These are phyloP conservation scores for Luperina testacea DNA, from an alignment of 2,888 invertebrate genomes.

Conservation along the genomic window DNA sequence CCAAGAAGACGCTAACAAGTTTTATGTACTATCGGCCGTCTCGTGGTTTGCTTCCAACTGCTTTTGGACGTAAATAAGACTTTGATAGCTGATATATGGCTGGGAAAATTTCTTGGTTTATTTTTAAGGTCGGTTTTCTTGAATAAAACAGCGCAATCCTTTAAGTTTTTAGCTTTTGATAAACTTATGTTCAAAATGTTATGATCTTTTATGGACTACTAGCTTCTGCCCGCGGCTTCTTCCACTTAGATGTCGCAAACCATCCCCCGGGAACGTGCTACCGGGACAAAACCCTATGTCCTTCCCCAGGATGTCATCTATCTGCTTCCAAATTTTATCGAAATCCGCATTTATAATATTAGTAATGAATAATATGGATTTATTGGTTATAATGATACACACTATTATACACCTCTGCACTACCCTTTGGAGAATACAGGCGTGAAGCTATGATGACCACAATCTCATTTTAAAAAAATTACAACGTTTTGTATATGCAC, in stretches of 20 bases:
- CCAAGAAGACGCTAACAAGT: constrained; percentile 55
- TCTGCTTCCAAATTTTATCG: too few relatives aligned
- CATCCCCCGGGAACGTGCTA: neutral
- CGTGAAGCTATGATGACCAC: neutral
- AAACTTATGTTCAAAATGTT: neutral
- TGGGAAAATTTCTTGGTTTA: constrained; percentile 13
- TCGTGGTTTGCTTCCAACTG: constrained; percentile 18
- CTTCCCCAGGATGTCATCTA: neutral
- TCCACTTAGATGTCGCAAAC: neutral
- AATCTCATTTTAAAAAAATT: neutral
- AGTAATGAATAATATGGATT: neutral
- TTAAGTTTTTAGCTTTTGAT: neutral
- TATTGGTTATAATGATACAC: neutral
- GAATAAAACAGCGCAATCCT: neutral
- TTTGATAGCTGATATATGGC: constrained; percentile 17
- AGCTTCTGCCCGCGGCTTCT: neutral
- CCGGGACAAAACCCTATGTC: neutral
- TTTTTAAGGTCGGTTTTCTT: neutral
- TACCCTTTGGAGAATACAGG: neutral
- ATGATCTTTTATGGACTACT: too few relatives aligned
- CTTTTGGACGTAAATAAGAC: constrained; percentile 41
- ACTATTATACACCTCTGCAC: neutral
- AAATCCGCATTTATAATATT: too few relatives aligned
- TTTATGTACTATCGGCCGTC: constrained; percentile 39
- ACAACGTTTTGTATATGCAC: neutral